Conservation (phyloP, 1,140 invertebrate genomes). For the Meloidogyne hapla region DNA sequence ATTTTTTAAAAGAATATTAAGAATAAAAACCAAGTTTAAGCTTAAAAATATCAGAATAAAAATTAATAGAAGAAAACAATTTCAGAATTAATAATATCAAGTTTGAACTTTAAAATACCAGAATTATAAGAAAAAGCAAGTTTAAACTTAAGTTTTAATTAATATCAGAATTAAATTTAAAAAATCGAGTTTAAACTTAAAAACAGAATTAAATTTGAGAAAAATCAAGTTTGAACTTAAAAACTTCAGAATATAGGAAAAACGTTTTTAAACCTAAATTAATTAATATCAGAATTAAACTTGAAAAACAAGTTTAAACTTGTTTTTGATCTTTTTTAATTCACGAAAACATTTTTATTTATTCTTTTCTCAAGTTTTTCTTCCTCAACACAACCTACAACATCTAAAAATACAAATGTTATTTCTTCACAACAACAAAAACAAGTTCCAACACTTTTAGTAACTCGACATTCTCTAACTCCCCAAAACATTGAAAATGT, state of each 20-base stretch:
- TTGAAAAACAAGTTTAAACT: too few relatives aligned
- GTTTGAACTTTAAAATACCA: not conserved
- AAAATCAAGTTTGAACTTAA: too few relatives aligned
- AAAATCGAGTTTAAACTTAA: not conserved
- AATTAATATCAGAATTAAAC: too few relatives aligned
- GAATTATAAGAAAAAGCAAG: not conserved
- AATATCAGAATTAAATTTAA: not conserved
- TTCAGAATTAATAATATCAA: not conserved
- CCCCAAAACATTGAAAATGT: conserved; percentile 32
- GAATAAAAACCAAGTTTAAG: too few relatives aligned
- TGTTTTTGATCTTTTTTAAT: too few relatives aligned
- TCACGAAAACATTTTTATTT: too few relatives aligned
- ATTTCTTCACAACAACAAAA: not conserved
- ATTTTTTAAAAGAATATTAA: too few relatives aligned
- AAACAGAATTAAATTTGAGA: not conserved
- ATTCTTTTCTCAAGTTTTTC: not conserved
- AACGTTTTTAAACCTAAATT: too few relatives aligned
- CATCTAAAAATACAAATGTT: not conserved
- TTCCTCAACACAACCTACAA: not conserved
- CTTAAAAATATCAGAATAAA: too few relatives aligned
- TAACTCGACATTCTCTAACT: conserved; percentile 27
- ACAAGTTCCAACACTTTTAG: conserved; percentile 19
- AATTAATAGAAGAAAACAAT: too few relatives aligned
- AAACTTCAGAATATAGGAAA: too few relatives aligned
- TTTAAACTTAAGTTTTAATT: not conserved